A percentile compares a stretch with the other conserved stretches of the same genome.
These are phyloP conservation scores for Muntiacus muntjak DNA, from an alignment of 2,113 vertebrate species.

Conservation along the genomic window DNA sequence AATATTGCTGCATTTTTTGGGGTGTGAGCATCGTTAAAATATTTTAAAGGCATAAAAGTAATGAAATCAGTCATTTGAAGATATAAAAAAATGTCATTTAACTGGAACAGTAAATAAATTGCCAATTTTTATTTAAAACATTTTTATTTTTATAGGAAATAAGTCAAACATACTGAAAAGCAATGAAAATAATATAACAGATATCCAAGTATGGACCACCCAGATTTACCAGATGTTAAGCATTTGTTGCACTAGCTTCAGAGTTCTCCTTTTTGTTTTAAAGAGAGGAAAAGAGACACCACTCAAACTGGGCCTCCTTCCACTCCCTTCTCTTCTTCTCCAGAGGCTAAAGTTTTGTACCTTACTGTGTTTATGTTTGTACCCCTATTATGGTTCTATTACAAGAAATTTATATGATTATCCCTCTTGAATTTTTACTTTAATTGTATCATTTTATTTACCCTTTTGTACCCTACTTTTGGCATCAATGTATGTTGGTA, in stretches of 20 bases:
- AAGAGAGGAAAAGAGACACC: neutral
- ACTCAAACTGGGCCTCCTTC: neutral
- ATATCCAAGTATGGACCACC: neutral
- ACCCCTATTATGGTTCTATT: neutral
- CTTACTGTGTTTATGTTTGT: neutral
- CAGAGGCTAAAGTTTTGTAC: neutral
- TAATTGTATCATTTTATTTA: neutral
- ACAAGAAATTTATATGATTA: neutral
- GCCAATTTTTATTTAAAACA: constrained; percentile 43
- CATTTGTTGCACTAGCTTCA: neutral
- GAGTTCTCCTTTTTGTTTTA: constrained; percentile 10
- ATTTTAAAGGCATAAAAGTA: neutral
- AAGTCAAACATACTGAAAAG: constrained; percentile 38
- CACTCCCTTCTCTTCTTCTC: neutral
- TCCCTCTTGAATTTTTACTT: neutral
- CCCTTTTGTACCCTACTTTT: neutral
- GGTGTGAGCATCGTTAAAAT: neutral
- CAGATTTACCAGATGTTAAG: constrained; percentile 51
- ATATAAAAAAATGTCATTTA: constrained; percentile 9
- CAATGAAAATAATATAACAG: constrained; percentile 42
- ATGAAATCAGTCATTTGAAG: neutral
- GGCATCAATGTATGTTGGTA: neutral
- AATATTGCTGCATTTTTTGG: neutral
- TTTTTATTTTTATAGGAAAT: constrained; percentile 53
- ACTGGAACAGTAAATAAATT: constrained; percentile 30